Conservation (phyloP, 2,797 vertebrate species). For the Numenius phaeopus region DNA sequence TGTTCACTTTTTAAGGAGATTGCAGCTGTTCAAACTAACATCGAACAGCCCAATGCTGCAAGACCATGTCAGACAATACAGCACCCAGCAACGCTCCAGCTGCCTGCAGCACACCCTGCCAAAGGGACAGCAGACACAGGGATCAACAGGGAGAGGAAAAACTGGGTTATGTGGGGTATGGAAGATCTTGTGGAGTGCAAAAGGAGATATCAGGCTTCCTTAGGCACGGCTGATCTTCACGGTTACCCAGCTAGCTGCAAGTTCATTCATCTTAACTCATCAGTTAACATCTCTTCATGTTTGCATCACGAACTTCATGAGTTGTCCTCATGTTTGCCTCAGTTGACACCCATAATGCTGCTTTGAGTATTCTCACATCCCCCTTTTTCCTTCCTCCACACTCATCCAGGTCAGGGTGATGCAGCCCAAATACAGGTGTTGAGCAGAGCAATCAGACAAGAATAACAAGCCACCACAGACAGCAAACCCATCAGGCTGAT, state of each 20-base stretch:
- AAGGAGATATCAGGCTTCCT: background rate
- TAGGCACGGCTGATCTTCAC: background rate
- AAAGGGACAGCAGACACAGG: background rate
- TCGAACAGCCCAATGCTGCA: background rate
- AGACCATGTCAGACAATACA: accelerated
- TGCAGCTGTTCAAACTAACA: background rate
- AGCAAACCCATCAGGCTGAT: background rate
- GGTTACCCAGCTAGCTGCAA: background rate
- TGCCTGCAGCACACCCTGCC: background rate
- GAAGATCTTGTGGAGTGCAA: background rate
- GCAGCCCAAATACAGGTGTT: background rate
- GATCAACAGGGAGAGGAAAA: background rate
- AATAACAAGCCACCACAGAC: background rate
- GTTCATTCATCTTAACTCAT: background rate
- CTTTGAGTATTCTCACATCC: background rate
- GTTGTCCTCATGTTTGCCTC: background rate
- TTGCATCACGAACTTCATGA: background rate
- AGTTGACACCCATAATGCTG: background rate
- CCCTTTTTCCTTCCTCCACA: background rate
- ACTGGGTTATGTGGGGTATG: background rate
- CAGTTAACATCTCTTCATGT: background rate
- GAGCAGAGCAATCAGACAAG: background rate
- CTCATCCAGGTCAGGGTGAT: background rate
- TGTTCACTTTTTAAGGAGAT: background rate
- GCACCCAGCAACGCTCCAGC: accelerated